Percentiles rank a stretch among this genome's conserved stretches.
phyloP scores from a whole-genome alignment of 2,888 invertebrate genomes.

The Drosophila pegasa region DNA sequence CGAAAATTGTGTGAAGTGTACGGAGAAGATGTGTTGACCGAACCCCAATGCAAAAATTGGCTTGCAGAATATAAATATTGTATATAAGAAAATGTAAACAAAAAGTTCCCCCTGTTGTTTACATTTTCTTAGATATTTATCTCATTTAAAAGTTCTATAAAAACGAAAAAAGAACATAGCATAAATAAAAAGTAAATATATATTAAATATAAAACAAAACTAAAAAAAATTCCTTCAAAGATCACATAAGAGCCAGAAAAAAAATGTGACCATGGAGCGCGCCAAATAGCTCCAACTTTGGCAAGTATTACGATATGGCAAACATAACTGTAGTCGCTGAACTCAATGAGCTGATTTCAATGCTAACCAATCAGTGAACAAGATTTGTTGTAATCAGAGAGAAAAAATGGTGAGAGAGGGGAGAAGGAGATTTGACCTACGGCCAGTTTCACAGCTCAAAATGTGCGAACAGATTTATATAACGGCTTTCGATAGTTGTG shows the following conservation, averaged over 20 bases:
- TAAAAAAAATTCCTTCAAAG: too few species aligned
- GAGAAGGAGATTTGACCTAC: conserved; percentile 19
- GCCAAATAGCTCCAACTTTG: neutral
- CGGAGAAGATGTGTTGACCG: too few species aligned
- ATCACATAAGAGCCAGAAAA: conserved; percentile 1
- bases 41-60: too few species aligned
- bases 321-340: conserved; percentile 15
- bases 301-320: conserved; percentile 18
- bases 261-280: neutral
- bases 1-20: too few species aligned
- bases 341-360: conserved; percentile 5
- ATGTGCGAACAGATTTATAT: conserved; percentile 62
- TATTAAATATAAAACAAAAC: too few species aligned
- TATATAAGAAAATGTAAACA: too few species aligned
- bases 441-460: conserved; percentile 58
- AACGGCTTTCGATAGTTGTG: conserved; percentile 62
- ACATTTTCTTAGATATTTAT: too few species aligned
- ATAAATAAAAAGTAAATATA: too few species aligned
- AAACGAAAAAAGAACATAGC: neutral
- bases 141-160: too few species aligned
- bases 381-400: neutral
- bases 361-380: conserved; percentile 13
- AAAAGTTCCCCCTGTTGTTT: too few species aligned
- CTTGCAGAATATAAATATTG: too few species aligned
- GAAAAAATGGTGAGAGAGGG: neutral